Evolutionary conservation across 2,797 vertebrate genomes (phyloP).

Genomic region (Nannoperca australis): DNA sequence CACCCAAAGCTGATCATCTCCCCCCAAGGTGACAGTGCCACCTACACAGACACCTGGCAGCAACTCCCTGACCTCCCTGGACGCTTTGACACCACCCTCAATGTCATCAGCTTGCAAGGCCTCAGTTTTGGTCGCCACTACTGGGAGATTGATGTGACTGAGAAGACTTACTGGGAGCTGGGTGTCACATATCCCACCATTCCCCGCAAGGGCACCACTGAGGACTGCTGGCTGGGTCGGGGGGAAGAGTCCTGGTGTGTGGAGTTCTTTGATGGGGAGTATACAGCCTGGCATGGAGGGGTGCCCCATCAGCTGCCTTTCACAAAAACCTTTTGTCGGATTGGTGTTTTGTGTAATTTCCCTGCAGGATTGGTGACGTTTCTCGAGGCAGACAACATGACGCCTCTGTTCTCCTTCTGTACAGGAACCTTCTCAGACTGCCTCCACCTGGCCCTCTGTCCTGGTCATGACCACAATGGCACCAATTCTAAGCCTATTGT

Average conservation of each 20-base stretch:
- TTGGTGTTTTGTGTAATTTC: constrained; percentile 84
- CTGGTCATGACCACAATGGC: constrained; percentile 85
- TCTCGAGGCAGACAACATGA: constrained; percentile 83
- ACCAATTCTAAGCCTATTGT: constrained; percentile 79
- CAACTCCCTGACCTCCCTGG: constrained; percentile 78
- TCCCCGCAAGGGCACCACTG: constrained; percentile 82
- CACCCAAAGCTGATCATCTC: constrained; percentile 87
- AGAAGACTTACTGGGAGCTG: constrained; percentile 88
- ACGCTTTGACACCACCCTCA: constrained; percentile 87
- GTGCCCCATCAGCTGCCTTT: constrained; percentile 81
- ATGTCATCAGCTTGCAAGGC: constrained; percentile 82
- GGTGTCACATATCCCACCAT: constrained; percentile 86
- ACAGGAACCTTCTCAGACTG: constrained; percentile 81
- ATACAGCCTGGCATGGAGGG: constrained; percentile 87
- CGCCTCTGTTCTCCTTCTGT: constrained; percentile 83
- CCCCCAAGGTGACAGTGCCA: constrained; percentile 74
- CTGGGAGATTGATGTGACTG: constrained; percentile 86
- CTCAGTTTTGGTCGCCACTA: constrained; percentile 84
- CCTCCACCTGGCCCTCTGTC: constrained; percentile 85
- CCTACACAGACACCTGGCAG: constrained; percentile 84
- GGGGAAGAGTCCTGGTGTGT: constrained; percentile 85
- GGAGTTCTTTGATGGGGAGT: constrained; percentile 87
- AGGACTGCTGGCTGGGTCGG: constrained; percentile 87
- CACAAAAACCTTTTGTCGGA: constrained; percentile 72
- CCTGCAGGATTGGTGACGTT: constrained; percentile 84